Percentiles rank a stretch among this genome's conserved stretches.
Evolutionary conservation across 2,797 vertebrate genomes (phyloP).

Genomic region (Smutsia gigantea): DNA sequence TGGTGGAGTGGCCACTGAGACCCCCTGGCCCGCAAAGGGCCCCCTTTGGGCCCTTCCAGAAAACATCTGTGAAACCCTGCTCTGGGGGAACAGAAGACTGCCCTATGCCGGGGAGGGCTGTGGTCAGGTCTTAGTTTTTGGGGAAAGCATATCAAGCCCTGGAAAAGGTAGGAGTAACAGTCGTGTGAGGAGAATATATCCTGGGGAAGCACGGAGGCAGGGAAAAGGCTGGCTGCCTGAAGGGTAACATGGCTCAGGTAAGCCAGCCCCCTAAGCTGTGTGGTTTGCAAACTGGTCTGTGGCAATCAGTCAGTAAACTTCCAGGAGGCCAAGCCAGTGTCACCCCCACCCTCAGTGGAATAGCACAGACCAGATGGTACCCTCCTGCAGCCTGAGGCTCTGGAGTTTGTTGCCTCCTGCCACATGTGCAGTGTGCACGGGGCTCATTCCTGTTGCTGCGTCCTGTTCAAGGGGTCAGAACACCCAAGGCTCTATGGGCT

Average conservation of each 20-base stretch:
- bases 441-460: background rate
- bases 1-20: background rate
- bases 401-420: background rate
- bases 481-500: rapidly evolving
- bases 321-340: background rate
- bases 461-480: background rate
- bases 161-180: background rate
- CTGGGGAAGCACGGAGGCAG: background rate
- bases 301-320: background rate
- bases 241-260: background rate
- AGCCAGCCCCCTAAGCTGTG: background rate
- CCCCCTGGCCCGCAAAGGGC: background rate
- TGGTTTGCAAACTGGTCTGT: background rate
- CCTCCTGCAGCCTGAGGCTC: background rate
- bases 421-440: rapidly evolving
- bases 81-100: background rate
- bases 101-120: background rate
- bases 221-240: background rate
- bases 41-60: background rate
- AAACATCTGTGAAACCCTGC: background rate
- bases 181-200: background rate
- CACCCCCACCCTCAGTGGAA: background rate
- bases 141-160: background rate
- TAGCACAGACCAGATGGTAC: rapidly evolving
- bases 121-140: background rate